Percentiles rank a stretch among this genome's conserved stretches.
Evolutionary conservation across 2,888 invertebrate genomes (phyloP).

Genomic region (Lithophane leautieri): DNA sequence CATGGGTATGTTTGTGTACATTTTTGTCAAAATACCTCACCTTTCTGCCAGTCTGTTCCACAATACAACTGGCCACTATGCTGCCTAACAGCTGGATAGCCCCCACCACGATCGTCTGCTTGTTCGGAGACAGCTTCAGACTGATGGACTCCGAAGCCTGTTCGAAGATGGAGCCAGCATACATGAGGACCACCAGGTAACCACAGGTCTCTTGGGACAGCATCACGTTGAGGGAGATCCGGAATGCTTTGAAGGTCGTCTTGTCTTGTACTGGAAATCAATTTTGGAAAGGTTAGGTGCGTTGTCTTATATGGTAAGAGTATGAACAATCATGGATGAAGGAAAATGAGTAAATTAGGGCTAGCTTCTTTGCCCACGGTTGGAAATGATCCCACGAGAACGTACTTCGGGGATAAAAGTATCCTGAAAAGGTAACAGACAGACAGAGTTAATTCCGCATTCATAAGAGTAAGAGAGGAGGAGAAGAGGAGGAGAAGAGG

Average conservation of each 20-base stretch:
- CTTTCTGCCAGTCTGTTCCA: constrained; percentile 87
- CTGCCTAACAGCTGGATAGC: constrained; percentile 85
- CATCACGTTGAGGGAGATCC: constrained; percentile 87
- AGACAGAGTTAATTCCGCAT: no score
- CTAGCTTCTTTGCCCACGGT: no score
- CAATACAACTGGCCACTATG: constrained; percentile 86
- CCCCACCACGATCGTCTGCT: constrained; percentile 87
- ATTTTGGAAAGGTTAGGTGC: neutral
- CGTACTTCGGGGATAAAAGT: no score
- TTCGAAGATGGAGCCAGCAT: constrained; percentile 88
- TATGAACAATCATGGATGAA: no score
- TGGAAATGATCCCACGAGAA: no score
- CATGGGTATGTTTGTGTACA: neutral
- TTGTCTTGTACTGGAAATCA: constrained; percentile 84
- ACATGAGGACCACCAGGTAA: constrained; percentile 88
- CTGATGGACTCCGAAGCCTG: constrained; percentile 85
- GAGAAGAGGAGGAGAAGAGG: no score
- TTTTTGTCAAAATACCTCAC: constrained; percentile 65
- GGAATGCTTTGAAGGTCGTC: constrained; percentile 86
- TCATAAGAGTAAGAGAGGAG: no score
- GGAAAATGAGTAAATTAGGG: no score
- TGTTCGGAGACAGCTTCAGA: constrained; percentile 85
- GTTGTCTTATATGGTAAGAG: no score
- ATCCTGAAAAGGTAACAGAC: no score
- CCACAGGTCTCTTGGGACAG: constrained; percentile 88